Percentiles rank a stretch among this genome's conserved stretches.
phyloP scores from a whole-genome alignment of 2,797 vertebrate species.

The Protosalanx chinensis region DNA sequence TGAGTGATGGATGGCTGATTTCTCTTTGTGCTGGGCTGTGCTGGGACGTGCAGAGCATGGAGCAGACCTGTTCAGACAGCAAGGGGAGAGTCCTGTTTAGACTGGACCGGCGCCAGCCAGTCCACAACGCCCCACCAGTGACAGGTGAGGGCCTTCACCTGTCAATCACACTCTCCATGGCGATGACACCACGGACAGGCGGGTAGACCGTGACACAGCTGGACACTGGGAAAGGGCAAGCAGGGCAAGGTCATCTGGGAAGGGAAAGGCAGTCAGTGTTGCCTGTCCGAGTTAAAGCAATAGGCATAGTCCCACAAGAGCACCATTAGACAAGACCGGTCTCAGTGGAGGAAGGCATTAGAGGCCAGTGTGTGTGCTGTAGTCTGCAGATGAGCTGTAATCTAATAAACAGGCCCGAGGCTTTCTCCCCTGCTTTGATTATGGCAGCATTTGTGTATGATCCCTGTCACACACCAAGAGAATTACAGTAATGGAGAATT shows the following conservation, averaged over 20 bases:
- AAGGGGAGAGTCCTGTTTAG: constrained; percentile 66
- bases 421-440: constrained; percentile 15
- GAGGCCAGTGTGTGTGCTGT: constrained; percentile 1
- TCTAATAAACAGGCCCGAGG: constrained; percentile 17
- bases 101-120: constrained; percentile 69
- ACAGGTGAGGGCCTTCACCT: constrained; percentile 71
- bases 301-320: not conserved
- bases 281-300: not conserved
- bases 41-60: constrained; percentile 37
- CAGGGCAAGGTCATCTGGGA: not conserved
- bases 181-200: constrained; percentile 20
- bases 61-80: constrained; percentile 68
- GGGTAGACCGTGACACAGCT: not conserved
- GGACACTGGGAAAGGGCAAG: not conserved
- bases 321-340: constrained; percentile 1
- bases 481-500: constrained; percentile 18
- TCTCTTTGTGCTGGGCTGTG: constrained; percentile 13
- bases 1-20: constrained; percentile 15
- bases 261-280: not conserved
- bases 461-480: constrained; percentile 12
- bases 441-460: constrained; percentile 23
- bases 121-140: constrained; percentile 50
- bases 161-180: constrained; percentile 65
- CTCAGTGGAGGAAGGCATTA: constrained; percentile 9
- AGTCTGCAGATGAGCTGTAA: constrained; percentile 24